phyloP scores from a whole-genome alignment of 1,140 invertebrate species.

The Oedothorax gibbosus region DNA sequence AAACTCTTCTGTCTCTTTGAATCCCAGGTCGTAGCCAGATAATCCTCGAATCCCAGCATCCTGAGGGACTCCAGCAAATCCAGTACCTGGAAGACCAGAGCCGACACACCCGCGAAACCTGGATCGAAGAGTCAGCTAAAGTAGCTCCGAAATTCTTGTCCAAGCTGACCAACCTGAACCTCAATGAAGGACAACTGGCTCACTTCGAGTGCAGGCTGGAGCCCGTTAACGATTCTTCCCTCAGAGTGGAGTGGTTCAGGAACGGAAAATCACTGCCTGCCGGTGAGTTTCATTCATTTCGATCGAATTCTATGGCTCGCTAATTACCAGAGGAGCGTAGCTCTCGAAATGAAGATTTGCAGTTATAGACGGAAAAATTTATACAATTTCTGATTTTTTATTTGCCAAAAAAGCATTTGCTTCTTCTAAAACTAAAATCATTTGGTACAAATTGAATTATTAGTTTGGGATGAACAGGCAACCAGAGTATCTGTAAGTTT shows the following conservation, averaged over 20 bases:
- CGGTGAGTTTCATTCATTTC: slow-evolving; percentile 71
- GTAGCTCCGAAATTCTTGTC: slow-evolving; percentile 86
- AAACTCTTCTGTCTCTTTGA: not conserved
- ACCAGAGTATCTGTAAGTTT: no score
- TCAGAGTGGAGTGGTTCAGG: slow-evolving; percentile 95
- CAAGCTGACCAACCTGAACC: slow-evolving; percentile 83
- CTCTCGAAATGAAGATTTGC: no score
- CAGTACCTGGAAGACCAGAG: slow-evolving; percentile 90
- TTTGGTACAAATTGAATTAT: no score
- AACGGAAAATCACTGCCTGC: slow-evolving; percentile 89
- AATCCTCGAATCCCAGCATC: slow-evolving; percentile 85
- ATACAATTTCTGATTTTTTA: no score
- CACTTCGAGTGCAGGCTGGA: slow-evolving; percentile 98
- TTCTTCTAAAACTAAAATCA: no score
- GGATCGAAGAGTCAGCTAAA: slow-evolving; percentile 84
- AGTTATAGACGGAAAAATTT: no score
- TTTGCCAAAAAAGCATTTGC: no score
- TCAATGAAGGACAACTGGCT: slow-evolving; percentile 90
- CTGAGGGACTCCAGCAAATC: slow-evolving; percentile 88
- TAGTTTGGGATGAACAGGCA: no score
- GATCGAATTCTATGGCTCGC: no score
- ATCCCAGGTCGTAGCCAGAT: slow-evolving; percentile 83
- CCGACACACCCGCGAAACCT: slow-evolving; percentile 83
- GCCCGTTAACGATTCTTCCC: slow-evolving; percentile 93
- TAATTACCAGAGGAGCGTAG: no score